Evolutionary conservation across 2,888 invertebrate genomes (phyloP).

Genomic region (Callosobruchus maculatus): DNA sequence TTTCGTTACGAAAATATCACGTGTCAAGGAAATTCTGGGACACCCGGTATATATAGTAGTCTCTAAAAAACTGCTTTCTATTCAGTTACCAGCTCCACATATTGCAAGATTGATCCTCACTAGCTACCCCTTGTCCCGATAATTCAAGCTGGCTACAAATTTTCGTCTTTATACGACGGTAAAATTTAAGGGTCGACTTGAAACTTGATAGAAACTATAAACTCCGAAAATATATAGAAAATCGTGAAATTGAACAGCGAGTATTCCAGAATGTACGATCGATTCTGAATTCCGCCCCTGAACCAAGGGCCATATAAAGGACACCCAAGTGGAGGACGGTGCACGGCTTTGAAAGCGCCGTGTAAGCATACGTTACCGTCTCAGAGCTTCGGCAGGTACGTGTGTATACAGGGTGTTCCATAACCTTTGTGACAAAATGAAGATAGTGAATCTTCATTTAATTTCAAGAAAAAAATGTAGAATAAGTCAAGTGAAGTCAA

Average conservation of each 20-base stretch:
- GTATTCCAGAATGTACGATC: background rate
- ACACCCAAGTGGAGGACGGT: background rate
- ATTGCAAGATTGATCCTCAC: background rate
- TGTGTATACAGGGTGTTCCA: no score
- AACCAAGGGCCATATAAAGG: background rate
- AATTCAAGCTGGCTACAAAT: background rate
- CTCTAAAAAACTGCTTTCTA: background rate
- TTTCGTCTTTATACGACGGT: background rate
- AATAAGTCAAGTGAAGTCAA: no score
- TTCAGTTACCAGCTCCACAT: background rate
- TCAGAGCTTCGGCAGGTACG: background rate
- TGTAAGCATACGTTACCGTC: background rate
- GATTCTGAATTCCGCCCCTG: background rate
- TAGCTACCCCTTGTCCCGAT: background rate
- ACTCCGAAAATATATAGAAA: background rate
- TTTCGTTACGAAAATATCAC: no score
- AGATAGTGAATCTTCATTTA: no score
- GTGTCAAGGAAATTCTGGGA: no score
- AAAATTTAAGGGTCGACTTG: background rate
- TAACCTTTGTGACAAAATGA: no score
- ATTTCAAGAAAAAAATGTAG: no score
- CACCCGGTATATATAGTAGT: no score
- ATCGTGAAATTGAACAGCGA: background rate
- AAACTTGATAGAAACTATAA: background rate
- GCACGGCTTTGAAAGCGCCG: background rate